Conservation (phyloP, 2,888 invertebrate genomes). For the Spodoptera exigua region DNA sequence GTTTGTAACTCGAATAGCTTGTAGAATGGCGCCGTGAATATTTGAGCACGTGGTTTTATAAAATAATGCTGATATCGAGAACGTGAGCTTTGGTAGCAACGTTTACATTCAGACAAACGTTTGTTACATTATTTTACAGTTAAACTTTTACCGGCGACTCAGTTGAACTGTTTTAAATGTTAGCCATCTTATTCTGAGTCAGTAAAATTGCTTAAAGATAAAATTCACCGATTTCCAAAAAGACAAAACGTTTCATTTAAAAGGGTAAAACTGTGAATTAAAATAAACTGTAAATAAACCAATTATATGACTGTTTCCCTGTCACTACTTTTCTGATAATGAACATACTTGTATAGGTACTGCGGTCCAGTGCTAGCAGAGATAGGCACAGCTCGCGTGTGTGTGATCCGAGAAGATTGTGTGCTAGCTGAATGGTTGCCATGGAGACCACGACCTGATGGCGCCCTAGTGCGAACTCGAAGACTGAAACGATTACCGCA, state of each 20-base stretch:
- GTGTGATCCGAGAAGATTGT: slow-evolving; percentile 88
- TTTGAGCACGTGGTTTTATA: slow-evolving; percentile 6
- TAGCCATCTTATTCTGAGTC: no score
- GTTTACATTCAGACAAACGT: neutral
- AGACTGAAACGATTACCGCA: slow-evolving; percentile 80
- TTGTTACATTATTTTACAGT: neutral
- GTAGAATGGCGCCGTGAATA: slow-evolving; percentile 15
- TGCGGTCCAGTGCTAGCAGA: slow-evolving; percentile 72
- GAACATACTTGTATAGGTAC: slow-evolving; percentile 64
- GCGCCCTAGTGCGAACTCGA: slow-evolving; percentile 84
- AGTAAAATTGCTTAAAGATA: no score
- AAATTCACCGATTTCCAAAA: no score
- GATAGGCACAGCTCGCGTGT: slow-evolving; percentile 82
- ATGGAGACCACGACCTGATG: slow-evolving; percentile 88
- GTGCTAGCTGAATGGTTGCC: slow-evolving; percentile 89
- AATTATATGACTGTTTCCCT: no score
- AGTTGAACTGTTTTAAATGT: no score
- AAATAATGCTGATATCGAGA: slow-evolving; percentile 18
- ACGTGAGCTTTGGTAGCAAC: slow-evolving; percentile 11
- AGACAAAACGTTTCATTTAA: no score
- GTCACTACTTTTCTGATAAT: neutral
- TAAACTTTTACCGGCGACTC: no score
- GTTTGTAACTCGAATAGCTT: slow-evolving; percentile 23
- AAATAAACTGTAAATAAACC: no score
- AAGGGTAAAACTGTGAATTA: no score